Evolutionary conservation across 2,113 vertebrate genomes (phyloP), one percentile per base, ranked within the genome.

Genomic region (Lophura nycthemera): DNA sequence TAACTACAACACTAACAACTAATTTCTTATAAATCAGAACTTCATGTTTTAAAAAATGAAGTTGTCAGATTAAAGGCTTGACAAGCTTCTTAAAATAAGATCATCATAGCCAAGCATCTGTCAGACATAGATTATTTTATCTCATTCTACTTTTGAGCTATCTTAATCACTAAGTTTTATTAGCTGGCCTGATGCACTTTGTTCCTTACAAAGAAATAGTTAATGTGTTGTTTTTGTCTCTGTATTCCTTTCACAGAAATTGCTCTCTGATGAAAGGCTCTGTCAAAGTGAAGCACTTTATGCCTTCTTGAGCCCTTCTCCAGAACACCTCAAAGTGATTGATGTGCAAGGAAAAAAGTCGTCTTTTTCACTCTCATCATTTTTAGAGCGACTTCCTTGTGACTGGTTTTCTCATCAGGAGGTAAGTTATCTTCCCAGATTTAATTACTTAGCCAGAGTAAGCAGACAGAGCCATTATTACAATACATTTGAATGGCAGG

Each of bases 251-350:
- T 89, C 63, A 9, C 36, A 99, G 99, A 99, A 98, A 93, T 96
- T 99, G 95, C 98, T 99, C 94, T 98, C 98, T 30, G 99, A 99
- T 97, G 99, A 99, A 95, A 98, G 98, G 52, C 95, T 99, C 92
- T 99, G 98, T 97, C 99, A 99, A 97, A 99, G 99, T 13, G 99
- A 99, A 98, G 99, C 98, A 89, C 98, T 99, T 94, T 99, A 99
- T 3, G 99, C 99, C 76, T 99, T 99, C 95, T 98, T 99, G 94
- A 99, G 99, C 96, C 99, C 99, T 34, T 99, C 99, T 74, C 99
- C 99, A 60, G 99, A 99, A 95, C 98, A 99, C 97, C 98, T 98
- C 86, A 98, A 99, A 98, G 99, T 99, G 95, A 98, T 99, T 80
- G 99, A 99, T 50, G 98, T 99, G 92, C 99, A 99, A 97, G 98